Evolutionary conservation across 92 coral and sea anemone genomes (phyloP).

Genomic region (Phymanthus crucifer): DNA sequence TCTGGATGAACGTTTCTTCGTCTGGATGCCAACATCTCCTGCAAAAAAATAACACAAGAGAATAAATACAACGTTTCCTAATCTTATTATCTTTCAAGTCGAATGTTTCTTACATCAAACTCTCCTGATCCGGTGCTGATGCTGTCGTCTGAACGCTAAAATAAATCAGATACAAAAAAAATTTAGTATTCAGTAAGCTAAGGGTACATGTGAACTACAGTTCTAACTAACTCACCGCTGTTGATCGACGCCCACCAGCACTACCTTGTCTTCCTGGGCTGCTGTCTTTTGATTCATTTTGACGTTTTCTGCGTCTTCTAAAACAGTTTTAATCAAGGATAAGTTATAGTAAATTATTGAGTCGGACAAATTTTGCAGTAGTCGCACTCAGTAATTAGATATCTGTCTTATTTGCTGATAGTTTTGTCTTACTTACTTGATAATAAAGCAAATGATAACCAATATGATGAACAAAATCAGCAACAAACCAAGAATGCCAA

Average conservation of each 20-base stretch:
- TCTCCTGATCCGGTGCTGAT: conserved; percentile 43
- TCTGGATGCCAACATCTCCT: conserved; percentile 85
- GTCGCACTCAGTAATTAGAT: no score
- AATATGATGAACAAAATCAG: conserved; percentile 42
- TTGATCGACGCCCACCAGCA: neutral
- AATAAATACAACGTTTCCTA: no score
- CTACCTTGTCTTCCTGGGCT: conserved; percentile 1
- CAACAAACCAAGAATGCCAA: conserved; percentile 54
- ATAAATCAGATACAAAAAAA: neutral
- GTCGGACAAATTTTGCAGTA: no score
- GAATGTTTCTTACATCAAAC: conserved; percentile 39
- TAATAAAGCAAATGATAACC: conserved; percentile 39
- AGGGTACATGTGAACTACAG: neutral
- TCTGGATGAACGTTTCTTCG: conserved; percentile 68
- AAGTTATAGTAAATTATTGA: no score
- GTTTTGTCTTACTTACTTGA: conserved; percentile 48
- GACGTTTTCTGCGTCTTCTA: conserved; percentile 29
- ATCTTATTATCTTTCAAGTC: neutral
- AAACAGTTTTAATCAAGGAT: neutral
- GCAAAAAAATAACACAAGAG: neutral
- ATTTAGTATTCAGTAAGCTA: no score
- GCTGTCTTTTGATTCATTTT: conserved; percentile 6
- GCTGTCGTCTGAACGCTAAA: conserved; percentile 23
- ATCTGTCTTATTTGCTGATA: no score
- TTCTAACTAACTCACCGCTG: neutral